A percentile compares a stretch with the other conserved stretches of the same genome.
Conservation (phyloP, 2,888 invertebrate genomes). For the Dicranocentrus wangi region DNA sequence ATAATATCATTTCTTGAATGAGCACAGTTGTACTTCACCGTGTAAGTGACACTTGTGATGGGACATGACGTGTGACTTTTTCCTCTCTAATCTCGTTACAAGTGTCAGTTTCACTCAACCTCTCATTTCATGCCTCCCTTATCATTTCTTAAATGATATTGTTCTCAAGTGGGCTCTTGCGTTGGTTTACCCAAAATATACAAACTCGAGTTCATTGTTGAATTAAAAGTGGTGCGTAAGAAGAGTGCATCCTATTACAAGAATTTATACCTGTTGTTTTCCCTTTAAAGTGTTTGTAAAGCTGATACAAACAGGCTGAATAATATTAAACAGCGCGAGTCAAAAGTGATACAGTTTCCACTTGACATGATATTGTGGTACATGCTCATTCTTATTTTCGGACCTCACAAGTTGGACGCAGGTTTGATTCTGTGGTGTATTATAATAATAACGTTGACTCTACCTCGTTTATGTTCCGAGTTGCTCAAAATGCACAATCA, state of each 20-base stretch:
- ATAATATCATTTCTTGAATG: constrained; percentile 30
- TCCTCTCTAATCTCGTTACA: constrained; percentile 41
- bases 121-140: constrained; percentile 65
- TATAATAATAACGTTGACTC: background rate
- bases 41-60: constrained; percentile 28
- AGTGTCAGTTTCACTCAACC: constrained; percentile 63
- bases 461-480: too few relatives aligned
- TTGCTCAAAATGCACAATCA: too few relatives aligned
- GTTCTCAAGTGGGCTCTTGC: constrained; percentile 38
- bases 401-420: constrained; percentile 48
- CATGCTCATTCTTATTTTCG: background rate
- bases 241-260: too few relatives aligned
- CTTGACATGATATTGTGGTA: background rate
- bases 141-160: constrained; percentile 62
- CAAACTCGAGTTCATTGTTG: too few relatives aligned
- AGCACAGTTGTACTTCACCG: background rate
- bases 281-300: too few relatives aligned
- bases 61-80: constrained; percentile 45
- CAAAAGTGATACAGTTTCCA: too few relatives aligned
- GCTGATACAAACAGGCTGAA: too few relatives aligned
- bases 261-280: too few relatives aligned
- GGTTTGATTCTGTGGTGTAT: background rate
- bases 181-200: too few relatives aligned
- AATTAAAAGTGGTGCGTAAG: too few relatives aligned
- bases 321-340: too few relatives aligned